Evolutionary conservation across 2,113 vertebrate species (phyloP).

Genomic region (Amazona vittata): DNA sequence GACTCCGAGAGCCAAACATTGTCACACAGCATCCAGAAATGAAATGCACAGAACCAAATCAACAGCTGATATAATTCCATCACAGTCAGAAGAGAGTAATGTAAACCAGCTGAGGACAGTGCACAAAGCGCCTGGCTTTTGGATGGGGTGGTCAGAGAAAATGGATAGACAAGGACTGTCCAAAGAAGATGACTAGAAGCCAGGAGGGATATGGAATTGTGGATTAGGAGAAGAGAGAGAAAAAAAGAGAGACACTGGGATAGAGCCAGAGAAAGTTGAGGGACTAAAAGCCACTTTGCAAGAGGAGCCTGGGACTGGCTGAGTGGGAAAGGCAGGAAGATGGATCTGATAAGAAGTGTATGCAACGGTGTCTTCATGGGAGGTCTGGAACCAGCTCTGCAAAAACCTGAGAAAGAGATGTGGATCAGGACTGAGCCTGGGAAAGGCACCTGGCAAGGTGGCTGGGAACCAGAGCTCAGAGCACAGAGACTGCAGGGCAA

Average conservation of each 20-base stretch:
- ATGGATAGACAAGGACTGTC: background rate
- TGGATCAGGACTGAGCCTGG: background rate
- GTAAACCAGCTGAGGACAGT: conserved; percentile 1
- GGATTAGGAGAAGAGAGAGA: background rate
- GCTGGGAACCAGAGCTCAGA: background rate
- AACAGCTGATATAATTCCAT: conserved; percentile 7
- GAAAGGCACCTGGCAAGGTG: conserved; percentile 6
- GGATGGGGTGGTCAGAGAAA: background rate
- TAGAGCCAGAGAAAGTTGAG: background rate
- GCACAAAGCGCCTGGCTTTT: background rate
- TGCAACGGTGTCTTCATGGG: background rate
- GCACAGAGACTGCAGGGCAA: background rate
- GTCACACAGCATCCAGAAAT: background rate
- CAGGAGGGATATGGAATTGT: background rate
- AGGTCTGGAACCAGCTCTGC: conserved; percentile 28
- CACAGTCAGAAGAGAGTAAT: background rate
- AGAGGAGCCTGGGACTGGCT: background rate
- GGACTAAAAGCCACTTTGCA: conserved; percentile 1
- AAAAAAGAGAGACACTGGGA: background rate
- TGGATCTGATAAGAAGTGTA: conserved; percentile 27
- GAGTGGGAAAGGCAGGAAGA: conserved; percentile 45
- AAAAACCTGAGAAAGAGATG: conserved; percentile 1
- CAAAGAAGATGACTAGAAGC: background rate
- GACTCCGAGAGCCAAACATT: conserved; percentile 15
- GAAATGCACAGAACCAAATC: conserved; percentile 11